Evolutionary conservation across 2,113 vertebrate species (phyloP).

Genomic region (Engraulis encrasicolus): DNA sequence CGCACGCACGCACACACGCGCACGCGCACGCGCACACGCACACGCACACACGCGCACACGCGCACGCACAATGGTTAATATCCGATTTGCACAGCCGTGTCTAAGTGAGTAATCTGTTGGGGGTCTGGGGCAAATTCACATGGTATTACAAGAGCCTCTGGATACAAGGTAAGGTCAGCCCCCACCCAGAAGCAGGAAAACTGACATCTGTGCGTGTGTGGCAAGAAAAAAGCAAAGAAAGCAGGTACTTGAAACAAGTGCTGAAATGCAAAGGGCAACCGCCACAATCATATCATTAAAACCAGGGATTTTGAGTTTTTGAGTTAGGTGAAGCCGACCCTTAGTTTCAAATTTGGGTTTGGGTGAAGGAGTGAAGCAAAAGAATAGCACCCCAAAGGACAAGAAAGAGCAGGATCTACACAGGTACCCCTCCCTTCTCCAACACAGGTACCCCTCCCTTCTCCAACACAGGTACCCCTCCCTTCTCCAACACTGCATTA

Average conservation of each 20-base stretch:
- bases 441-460: too few species aligned
- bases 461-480: too few species aligned
- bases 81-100: neutral
- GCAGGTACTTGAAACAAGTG: neutral
- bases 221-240: neutral
- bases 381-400: too few species aligned
- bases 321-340: too few species aligned
- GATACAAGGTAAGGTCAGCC: neutral
- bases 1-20: too few species aligned
- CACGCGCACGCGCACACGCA: neutral
- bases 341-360: too few species aligned
- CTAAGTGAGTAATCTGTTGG: neutral
- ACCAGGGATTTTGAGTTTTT: too few species aligned
- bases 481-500: conserved; percentile 42
- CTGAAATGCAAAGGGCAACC: neutral
- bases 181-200: neutral
- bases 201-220: neutral
- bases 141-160: neutral
- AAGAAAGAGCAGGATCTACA: too few species aligned
- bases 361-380: neutral
- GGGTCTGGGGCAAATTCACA: neutral
- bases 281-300: neutral
- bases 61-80: neutral
- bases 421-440: too few species aligned
- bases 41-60: conserved; percentile 16